Conservation (phyloP, 30 jellyfish, hydroid and myxozoan species). For the Aurelia aurita region DNA sequence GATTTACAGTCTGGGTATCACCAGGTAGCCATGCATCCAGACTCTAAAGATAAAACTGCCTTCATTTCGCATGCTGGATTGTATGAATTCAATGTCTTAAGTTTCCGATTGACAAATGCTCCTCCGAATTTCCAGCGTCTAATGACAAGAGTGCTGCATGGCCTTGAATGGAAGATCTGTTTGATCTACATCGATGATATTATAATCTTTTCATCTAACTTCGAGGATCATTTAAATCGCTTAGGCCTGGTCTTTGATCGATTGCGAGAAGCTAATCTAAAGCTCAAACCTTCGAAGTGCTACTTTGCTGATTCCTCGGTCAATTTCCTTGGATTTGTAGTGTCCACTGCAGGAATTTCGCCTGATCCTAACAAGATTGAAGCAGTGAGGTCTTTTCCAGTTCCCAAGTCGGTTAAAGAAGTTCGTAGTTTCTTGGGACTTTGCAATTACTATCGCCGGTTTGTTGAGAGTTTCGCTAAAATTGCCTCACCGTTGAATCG, state of each 20-base stretch:
- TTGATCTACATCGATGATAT: constrained; percentile 56
- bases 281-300: constrained; percentile 65
- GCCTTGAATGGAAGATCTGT: constrained; percentile 50
- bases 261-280: constrained; percentile 56
- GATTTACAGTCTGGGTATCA: constrained; percentile 25
- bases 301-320: constrained; percentile 50
- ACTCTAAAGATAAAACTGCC: background rate
- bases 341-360: constrained; percentile 56
- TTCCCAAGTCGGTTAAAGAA: constrained; percentile 33
- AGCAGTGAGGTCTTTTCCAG: constrained; percentile 25
- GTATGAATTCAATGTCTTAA: background rate
- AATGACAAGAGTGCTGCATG: constrained; percentile 25
- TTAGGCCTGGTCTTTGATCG: constrained; percentile 49
- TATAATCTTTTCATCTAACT: constrained; percentile 28
- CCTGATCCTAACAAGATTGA: constrained; percentile 63
- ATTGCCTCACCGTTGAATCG: too few species aligned
- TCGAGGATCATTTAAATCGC: constrained; percentile 51
- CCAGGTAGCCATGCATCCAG: constrained; percentile 22
- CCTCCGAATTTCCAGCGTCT: constrained; percentile 65
- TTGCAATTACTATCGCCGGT: constrained; percentile 46
- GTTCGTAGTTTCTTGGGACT: constrained; percentile 25
- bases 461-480: constrained; percentile 34
- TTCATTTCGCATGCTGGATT: background rate
- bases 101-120: constrained; percentile 13
- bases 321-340: constrained; percentile 62